Base-by-base conservation (phyloP, 2,113 vertebrate species). In the Apeltes quadracus region DNA sequence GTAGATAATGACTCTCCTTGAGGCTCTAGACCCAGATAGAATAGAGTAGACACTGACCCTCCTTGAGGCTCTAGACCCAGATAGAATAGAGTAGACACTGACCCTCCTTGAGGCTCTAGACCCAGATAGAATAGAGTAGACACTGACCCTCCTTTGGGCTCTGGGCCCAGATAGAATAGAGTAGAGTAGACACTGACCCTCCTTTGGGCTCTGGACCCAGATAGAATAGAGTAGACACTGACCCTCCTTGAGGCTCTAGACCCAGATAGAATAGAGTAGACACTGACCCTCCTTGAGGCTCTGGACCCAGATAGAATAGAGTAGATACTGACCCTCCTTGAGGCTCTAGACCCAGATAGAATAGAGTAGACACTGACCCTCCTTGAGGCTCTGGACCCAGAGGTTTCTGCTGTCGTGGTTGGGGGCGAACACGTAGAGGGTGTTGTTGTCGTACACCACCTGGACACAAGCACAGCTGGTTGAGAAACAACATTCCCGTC, bases 361-460 rank as follows among this genome's bases (percentile, higher is more conserved):
- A 14, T 23, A 43, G 15, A 72, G 14, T 0, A 38, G 3, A 43
- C 2, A 87, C 90, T 93, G 85, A 98, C 97, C 96, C 87, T 96
- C 94, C 90, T 99, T 99, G 57, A 99, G 90, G 62, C 88, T 94
- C 77, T 94, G 95, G 79, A 99, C 96, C 97, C 97, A 98, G 15
- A 78, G 61, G 68, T 90, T 95, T 50, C 96, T 93, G 86, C 95
- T 97, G 69, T 93, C 91, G 34, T 93, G 90, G 82, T 85, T 98
- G 1, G 96, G 96, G 68, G 97, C 94, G 87, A 98, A 99, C 51
- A 99, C 81, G 62, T 99, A 99, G 46, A 99, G 93, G 0, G 93
- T 98, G 74, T 90, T 96, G 44, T 89, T 85, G 71, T 97, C 95
- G 2, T 99, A 94, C 18, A 98, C 94, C 70, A 98, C 94, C 97